A percentile compares a stretch with the other conserved stretches of the same genome.
phyloP scores from a whole-genome alignment of 2,113 vertebrate species.

The Laticauda laticaudata region DNA sequence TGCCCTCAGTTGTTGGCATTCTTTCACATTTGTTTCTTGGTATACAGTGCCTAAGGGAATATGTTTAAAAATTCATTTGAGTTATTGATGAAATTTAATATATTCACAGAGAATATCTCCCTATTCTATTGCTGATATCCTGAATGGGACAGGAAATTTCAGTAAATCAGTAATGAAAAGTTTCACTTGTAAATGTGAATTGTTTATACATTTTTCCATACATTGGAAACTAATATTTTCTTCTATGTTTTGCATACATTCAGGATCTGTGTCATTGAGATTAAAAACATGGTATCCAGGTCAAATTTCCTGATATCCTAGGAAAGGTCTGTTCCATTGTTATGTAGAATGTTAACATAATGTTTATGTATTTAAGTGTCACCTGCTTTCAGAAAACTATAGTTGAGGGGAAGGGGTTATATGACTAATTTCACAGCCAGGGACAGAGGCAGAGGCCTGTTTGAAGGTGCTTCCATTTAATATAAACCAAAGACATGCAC shows the following conservation, averaged over 20 bases:
- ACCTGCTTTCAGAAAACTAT: background rate
- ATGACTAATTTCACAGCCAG: background rate
- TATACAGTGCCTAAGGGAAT: constrained; percentile 52
- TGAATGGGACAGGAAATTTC: background rate
- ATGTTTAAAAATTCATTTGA: background rate
- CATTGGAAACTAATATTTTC: background rate
- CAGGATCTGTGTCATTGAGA: background rate
- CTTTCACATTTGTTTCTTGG: constrained; percentile 15
- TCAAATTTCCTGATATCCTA: background rate
- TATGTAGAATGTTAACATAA: background rate
- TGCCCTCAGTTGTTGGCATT: constrained; percentile 50
- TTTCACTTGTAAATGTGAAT: background rate
- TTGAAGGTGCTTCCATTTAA: background rate
- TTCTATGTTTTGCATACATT: background rate
- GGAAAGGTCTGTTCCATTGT: background rate
- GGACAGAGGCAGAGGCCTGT: background rate
- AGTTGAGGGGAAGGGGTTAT: background rate
- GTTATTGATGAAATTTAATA: background rate
- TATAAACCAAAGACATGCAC: background rate
- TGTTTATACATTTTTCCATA: background rate
- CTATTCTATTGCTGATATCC: background rate
- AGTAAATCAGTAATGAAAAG: background rate
- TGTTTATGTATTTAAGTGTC: background rate
- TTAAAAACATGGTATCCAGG: background rate
- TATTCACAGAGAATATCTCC: background rate